phyloP scores from a whole-genome alignment of 2,113 vertebrate species.

The Speoplatyrhinus poulsoni region DNA sequence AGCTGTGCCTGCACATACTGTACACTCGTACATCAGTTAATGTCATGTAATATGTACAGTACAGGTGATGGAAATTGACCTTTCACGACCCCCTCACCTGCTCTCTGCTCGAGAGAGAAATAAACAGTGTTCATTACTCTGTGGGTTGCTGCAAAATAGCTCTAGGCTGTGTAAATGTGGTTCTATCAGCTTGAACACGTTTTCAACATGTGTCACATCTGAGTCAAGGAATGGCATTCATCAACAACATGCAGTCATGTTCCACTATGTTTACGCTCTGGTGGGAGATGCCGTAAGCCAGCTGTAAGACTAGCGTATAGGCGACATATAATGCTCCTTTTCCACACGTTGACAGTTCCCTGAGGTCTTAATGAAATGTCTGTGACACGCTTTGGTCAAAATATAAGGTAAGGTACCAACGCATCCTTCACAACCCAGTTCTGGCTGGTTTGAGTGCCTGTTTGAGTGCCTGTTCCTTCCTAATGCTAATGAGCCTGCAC shows the following conservation, averaged over 20 bases:
- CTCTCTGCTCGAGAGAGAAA: slow-evolving; percentile 47
- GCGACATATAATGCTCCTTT: too few species aligned
- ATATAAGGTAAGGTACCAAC: too few species aligned
- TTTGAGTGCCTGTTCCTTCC: too few species aligned
- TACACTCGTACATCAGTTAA: slow-evolving; percentile 25
- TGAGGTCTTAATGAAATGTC: too few species aligned
- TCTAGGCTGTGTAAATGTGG: slow-evolving; percentile 41
- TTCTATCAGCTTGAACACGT: slow-evolving; percentile 49
- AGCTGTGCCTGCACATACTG: slow-evolving; percentile 2
- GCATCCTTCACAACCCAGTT: too few species aligned
- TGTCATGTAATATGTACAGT: too few species aligned
- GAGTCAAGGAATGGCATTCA: slow-evolving; percentile 36
- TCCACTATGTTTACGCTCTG: slow-evolving; percentile 28
- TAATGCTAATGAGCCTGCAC: too few species aligned
- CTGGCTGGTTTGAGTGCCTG: too few species aligned
- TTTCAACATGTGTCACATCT: slow-evolving; percentile 5
- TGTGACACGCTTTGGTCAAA: too few species aligned
- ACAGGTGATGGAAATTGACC: slow-evolving; percentile 32
- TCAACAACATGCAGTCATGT: slow-evolving; percentile 50
- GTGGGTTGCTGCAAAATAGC: slow-evolving; percentile 44
- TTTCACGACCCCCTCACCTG: slow-evolving; percentile 36
- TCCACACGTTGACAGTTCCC: too few species aligned
- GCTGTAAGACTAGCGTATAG: slow-evolving; percentile 16
- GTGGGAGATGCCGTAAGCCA: neutral
- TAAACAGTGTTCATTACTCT: slow-evolving; percentile 43